phyloP scores from a whole-genome alignment of 2,797 vertebrate genomes.

The Diglossa cyanea region DNA sequence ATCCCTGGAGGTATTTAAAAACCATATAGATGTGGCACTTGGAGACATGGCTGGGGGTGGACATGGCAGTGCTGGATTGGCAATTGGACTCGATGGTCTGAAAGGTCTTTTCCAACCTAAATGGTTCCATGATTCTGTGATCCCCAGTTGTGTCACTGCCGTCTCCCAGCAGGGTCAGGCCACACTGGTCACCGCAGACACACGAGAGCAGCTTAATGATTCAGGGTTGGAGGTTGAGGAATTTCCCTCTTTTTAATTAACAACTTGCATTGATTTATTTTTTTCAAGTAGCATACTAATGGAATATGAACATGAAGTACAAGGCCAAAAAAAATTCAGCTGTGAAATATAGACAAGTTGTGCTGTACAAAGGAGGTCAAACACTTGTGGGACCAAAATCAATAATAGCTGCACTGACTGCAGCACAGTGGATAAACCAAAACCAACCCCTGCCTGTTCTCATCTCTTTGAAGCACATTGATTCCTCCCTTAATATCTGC shows the following conservation, averaged over 20 bases:
- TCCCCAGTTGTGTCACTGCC: background rate
- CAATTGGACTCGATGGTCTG: accelerated
- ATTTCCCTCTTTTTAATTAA: background rate
- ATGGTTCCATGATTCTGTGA: accelerated
- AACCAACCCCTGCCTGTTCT: background rate
- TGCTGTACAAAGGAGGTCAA: background rate
- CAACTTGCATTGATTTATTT: background rate
- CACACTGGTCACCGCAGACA: accelerated
- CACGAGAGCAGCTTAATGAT: accelerated
- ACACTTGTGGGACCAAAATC: background rate
- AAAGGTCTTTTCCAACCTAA: background rate
- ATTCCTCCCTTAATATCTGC: background rate
- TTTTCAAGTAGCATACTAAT: background rate
- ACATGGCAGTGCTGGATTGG: background rate
- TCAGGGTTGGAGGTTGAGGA: accelerated
- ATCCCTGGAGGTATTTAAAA: background rate
- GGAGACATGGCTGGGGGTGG: background rate
- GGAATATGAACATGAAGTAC: background rate
- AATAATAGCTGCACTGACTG: background rate
- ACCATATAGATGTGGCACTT: background rate
- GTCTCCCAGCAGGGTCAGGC: background rate
- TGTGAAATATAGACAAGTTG: background rate
- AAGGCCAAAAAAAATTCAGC: background rate
- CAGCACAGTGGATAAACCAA: background rate
- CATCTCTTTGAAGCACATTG: background rate